phyloP scores from a whole-genome alignment of 2,888 invertebrate species.

The Gortyna flavago region DNA sequence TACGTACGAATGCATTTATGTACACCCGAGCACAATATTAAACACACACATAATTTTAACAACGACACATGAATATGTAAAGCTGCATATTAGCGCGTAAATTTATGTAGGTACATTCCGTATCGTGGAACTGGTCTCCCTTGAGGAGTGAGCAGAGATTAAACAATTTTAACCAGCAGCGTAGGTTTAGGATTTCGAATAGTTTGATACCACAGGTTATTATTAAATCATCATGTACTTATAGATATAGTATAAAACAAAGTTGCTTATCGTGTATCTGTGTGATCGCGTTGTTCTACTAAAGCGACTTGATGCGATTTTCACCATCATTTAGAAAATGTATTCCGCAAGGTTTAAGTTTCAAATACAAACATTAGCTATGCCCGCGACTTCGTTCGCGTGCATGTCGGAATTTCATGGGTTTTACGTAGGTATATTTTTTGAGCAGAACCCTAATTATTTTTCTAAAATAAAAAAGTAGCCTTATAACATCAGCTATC shows the following conservation, averaged over 20 bases:
- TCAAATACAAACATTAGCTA: not conserved
- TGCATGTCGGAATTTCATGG: too few relatives aligned
- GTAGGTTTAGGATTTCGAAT: constrained; percentile 9
- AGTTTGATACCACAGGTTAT: not conserved
- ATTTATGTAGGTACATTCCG: constrained; percentile 29
- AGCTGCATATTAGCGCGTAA: constrained; percentile 42
- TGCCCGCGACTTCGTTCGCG: too few relatives aligned
- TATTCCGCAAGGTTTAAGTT: not conserved
- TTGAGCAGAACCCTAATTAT: too few relatives aligned
- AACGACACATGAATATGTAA: constrained; percentile 59
- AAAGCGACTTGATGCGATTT: not conserved
- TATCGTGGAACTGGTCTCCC: constrained; percentile 17
- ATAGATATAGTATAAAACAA: not conserved
- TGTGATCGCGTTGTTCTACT: not conserved
- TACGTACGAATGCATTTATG: constrained; percentile 60
- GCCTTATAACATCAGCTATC: too few relatives aligned
- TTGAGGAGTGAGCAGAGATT: constrained; percentile 22
- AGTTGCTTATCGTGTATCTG: not conserved
- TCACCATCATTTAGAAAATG: not conserved
- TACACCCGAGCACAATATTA: constrained; percentile 53
- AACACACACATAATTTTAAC: constrained; percentile 61
- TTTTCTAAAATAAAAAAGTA: too few relatives aligned
- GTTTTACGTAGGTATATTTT: too few relatives aligned
- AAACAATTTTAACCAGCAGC: constrained; percentile 11
- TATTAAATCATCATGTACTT: not conserved